phyloP scores from a whole-genome alignment of 2,888 invertebrate genomes.

The Chalcis sispes region DNA sequence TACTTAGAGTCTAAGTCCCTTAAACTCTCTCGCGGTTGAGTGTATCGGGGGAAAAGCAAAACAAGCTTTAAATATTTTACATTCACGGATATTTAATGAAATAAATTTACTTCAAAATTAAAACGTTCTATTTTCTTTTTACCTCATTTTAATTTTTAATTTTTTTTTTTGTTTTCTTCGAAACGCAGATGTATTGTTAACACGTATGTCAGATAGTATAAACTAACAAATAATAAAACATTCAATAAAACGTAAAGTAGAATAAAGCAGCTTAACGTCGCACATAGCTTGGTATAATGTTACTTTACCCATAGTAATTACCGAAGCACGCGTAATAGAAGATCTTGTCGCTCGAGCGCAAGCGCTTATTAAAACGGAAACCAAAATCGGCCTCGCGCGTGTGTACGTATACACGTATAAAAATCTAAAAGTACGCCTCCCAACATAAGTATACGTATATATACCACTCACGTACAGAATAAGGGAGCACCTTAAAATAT shows the following conservation, averaged over 20 bases:
- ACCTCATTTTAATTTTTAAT: too few relatives aligned
- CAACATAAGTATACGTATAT: too few relatives aligned
- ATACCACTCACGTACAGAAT: neutral
- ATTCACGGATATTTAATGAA: neutral
- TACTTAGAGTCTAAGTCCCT: conserved; percentile 59
- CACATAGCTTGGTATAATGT: too few relatives aligned
- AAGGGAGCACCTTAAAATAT: conserved; percentile 33
- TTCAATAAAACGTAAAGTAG: too few relatives aligned
- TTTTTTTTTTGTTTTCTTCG: too few relatives aligned
- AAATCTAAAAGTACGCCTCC: conserved; percentile 5
- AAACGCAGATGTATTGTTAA: too few relatives aligned
- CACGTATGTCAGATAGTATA: too few relatives aligned
- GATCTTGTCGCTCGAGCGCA: conserved; percentile 42
- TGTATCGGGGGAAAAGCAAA: conserved; percentile 13
- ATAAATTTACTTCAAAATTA: neutral
- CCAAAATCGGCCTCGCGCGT: conserved; percentile 14
- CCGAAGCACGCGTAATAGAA: conserved; percentile 16
- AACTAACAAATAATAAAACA: too few relatives aligned
- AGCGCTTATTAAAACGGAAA: conserved; percentile 32
- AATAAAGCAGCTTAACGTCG: too few relatives aligned
- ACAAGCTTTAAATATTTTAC: conserved; percentile 12
- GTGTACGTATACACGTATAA: conserved; percentile 2
- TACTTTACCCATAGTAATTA: too few relatives aligned
- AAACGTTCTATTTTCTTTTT: too few relatives aligned
- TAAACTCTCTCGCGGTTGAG: conserved; percentile 26